These are phyloP conservation scores for Netelia melanura DNA, from an alignment of 2,888 invertebrate genomes.

Conservation along the genomic window DNA sequence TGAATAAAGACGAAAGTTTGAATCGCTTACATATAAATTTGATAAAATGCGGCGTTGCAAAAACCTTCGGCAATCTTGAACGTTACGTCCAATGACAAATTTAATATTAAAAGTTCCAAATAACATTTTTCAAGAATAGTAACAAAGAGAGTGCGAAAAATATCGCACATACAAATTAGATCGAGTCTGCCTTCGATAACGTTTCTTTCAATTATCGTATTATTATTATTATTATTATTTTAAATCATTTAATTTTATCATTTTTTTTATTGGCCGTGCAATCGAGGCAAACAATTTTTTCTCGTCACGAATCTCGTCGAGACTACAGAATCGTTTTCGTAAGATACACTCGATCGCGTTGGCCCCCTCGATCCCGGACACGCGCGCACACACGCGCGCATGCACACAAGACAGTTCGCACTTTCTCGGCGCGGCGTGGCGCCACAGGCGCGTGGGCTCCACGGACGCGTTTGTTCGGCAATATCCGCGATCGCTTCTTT, in stretches of 20 bases:
- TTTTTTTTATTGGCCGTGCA: background rate
- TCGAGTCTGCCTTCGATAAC: no score
- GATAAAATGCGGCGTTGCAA: no score
- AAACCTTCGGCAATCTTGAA: no score
- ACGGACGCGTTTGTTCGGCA: constrained; percentile 72
- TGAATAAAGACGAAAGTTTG: no score
- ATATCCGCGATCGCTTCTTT: constrained; percentile 52
- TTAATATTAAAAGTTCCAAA: no score
- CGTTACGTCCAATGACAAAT: no score
- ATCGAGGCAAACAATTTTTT: background rate
- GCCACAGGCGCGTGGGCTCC: constrained; percentile 79
- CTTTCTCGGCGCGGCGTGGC: constrained; percentile 71
- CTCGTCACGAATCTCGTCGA: background rate
- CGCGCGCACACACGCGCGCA: constrained; percentile 27
- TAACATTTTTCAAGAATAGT: no score
- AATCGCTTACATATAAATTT: no score
- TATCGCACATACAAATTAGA: no score
- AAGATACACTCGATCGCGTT: constrained; percentile 57
- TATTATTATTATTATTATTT: background rate
- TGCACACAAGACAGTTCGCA: background rate
- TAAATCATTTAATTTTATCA: background rate
- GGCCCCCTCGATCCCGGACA: constrained; percentile 74
- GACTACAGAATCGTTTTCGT: constrained; percentile 66
- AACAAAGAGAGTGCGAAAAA: no score
- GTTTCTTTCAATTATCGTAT: no score